These are phyloP conservation scores for Sterna hirundo DNA, from an alignment of 2,113 vertebrate genomes.

Conservation along the genomic window DNA sequence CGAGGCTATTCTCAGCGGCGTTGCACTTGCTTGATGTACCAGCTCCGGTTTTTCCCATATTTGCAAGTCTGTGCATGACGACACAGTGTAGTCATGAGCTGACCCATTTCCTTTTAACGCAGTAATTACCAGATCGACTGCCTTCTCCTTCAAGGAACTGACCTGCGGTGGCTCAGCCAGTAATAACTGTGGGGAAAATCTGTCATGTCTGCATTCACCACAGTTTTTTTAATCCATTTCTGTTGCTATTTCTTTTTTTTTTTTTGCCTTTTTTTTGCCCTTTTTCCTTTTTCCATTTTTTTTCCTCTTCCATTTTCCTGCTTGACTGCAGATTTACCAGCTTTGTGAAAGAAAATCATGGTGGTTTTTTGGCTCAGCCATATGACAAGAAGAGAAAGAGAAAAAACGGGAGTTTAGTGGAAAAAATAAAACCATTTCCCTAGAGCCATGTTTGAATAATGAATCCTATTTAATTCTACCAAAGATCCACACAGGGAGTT, in stretches of 20 bases:
- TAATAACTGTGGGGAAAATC: neutral
- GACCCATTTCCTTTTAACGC: neutral
- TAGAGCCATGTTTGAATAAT: neutral
- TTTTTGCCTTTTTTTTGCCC: too few species aligned
- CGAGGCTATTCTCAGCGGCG: accelerated
- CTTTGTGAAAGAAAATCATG: neutral
- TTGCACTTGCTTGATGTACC: neutral
- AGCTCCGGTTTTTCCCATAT: neutral
- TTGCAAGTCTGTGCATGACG: neutral
- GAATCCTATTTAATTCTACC: neutral
- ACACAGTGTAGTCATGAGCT: neutral
- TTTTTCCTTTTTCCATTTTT: neutral
- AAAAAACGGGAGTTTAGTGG: neutral
- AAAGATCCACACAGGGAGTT: neutral
- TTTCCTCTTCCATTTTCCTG: neutral
- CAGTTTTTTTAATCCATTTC: neutral
- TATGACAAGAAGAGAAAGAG: neutral
- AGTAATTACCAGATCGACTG: neutral
- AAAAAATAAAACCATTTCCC: neutral
- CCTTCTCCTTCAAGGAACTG: neutral
- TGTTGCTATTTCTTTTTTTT: neutral
- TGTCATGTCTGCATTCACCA: neutral
- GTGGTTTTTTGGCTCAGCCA: neutral
- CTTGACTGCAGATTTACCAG: neutral
- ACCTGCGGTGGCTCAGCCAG: neutral